Base-by-base conservation (phyloP, 1,140 invertebrate genomes). In the Nymphalis io region DNA sequence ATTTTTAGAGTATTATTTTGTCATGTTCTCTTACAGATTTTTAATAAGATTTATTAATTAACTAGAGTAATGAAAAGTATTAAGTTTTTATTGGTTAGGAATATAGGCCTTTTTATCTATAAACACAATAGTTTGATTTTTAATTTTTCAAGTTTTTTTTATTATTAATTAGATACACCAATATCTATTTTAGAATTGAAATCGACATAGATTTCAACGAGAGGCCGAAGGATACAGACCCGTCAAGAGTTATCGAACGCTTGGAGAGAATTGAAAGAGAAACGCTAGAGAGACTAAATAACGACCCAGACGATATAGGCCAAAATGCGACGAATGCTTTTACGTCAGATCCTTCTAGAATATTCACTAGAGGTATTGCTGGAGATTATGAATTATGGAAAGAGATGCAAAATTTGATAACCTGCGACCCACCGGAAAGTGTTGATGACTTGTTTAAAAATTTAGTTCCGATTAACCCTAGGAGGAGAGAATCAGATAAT, bases 261-360 rank as follows among this genome's bases (percentile, higher is more conserved):
- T 74, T 91, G 53, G 89, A 91, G 60, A 72, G 76, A 66, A 91
- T 91, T 20, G 89, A 91, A 72, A 85, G 73, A 15, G 89, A 91
- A 65, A 91, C 87, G 0, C 73, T 74, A 20, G 80, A 87, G 40
- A 78, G 87, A 5, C 55, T 85, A 10, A 80, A 74, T 58, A 67
- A 70, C 33, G 44, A 64, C 39, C 11, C 16, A 12, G 46, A 59
- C 33, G n/a, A 59, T 59, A 20, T 39, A 18, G 33, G 12, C 33
- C 18, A 27, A 40, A 27, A 11, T 48, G 15, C n/a, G 12, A 55
- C 23, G 15, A 13, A 58, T 51, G 11, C 64, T 15, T 76, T 46
- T 46, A 60, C 60, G 6, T 44, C 66, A 38, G 67, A 70, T 60
- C 69, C 75, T 40, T 68, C 68, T 53, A 69, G 68, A 60, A 71